Evolutionary conservation across 2,113 vertebrate genomes (phyloP).

Genomic region (Lagopus leucura): DNA sequence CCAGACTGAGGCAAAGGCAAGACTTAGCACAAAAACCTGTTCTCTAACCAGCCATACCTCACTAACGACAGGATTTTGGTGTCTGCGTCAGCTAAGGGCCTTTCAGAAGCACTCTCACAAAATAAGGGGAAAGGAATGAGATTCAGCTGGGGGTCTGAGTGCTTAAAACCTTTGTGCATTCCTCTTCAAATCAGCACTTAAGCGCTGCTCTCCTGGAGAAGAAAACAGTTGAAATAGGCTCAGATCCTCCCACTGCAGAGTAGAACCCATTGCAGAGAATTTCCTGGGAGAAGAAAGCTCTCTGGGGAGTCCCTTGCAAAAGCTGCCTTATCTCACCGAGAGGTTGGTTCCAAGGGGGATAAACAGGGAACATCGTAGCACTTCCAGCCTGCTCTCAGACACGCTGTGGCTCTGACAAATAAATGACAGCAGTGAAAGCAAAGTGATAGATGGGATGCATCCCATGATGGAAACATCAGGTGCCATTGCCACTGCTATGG

Average conservation of each 20-base stretch:
- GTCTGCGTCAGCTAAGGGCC: background rate
- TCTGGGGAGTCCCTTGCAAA: background rate
- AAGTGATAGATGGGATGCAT: accelerated
- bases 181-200: background rate
- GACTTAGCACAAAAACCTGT: background rate
- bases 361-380: background rate
- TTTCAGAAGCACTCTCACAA: background rate
- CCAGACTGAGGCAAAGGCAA: background rate
- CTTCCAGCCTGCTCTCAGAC: background rate
- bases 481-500: accelerated
- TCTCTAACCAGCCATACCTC: background rate
- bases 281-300: background rate
- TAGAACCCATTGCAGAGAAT: background rate
- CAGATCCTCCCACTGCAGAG: background rate
- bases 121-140: background rate
- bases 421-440: background rate
- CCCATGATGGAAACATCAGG: background rate
- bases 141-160: background rate
- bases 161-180: background rate
- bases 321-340: background rate
- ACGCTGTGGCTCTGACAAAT: background rate
- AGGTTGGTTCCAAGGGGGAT: accelerated
- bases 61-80: background rate
- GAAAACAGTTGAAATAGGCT: background rate
- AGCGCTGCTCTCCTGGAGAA: background rate